Base-by-base conservation (phyloP, 1,140 invertebrate species). In the Leptonema lineaticorne region DNA sequence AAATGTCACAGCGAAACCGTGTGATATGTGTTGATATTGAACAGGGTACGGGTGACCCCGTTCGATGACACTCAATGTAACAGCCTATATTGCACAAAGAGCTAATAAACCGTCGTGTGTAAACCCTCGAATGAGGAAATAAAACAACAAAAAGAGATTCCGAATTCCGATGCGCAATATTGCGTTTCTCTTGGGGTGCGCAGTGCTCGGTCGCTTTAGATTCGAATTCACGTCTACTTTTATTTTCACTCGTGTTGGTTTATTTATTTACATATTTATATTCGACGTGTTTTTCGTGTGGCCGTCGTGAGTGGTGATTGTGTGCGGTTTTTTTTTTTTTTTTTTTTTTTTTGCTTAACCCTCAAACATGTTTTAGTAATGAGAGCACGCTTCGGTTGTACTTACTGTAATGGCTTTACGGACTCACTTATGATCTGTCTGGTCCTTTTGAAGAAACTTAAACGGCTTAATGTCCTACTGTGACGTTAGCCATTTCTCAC, bases 331-430 rank as follows among this genome's bases (percentile, higher is more conserved):
- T n/a, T n/a, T n/a, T n/a, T n/a, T n/a, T n/a, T n/a, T n/a, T n/a
- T n/a, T n/a, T n/a, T n/a, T n/a, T n/a, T n/a, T n/a, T 41, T 41
- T 41, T 11, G 37, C 9, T n/a, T 9, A 41, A 41, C 37, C 37
- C 37, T 16, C 14, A 33, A 2, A 9, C 58, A 33, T 62, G 58
- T 28, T 62, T 62, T 28, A 62, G 58, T 62, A 62, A 62, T 62
- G 30, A 62, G 30, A 20, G 11, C 58, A 41, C 58, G 24, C 58
- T 24, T 62, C n/a, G 16, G 30, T 22, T 62, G 29, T 37, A 62
- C 28, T 24, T 16, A n/a, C 24, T 29, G 58, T 41, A 62, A 62
- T 62, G 58, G 58, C 9, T 41, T 33, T 62, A 62, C 58, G 5
- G 2, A 30, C 28, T 7, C 18, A 30, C 58, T 33, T 62, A 37